Conservation (phyloP, 2,113 vertebrate species). For the Lathamus discolor region DNA sequence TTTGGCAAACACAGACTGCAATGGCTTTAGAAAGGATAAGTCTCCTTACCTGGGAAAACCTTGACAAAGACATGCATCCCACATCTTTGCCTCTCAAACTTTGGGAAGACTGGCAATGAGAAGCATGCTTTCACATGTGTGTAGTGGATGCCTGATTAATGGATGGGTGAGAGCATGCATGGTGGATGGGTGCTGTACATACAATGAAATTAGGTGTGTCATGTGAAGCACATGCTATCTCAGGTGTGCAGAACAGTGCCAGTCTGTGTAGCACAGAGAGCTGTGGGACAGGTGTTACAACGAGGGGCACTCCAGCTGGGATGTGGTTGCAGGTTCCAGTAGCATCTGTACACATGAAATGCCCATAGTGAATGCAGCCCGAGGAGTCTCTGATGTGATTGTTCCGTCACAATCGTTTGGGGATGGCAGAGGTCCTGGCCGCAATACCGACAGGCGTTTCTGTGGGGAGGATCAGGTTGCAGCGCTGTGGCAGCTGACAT, state of each 20-base stretch:
- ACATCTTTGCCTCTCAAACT: neutral
- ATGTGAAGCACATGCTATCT: neutral
- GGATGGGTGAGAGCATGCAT: neutral
- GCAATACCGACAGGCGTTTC: neutral
- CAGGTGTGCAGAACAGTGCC: neutral
- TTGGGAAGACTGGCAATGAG: fast-evolving
- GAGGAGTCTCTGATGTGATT: neutral
- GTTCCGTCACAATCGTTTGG: fast-evolving
- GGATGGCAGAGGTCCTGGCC: neutral
- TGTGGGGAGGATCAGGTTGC: neutral
- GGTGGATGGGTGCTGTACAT: neutral
- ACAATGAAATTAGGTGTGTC: neutral
- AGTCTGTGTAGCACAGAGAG: neutral
- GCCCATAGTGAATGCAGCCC: neutral
- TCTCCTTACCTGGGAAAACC: neutral
- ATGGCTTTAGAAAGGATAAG: neutral
- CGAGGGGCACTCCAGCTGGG: neutral
- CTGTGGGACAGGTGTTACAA: neutral
- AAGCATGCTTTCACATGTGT: neutral
- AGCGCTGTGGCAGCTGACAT: neutral
- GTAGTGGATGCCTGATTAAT: neutral
- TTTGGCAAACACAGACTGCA: neutral
- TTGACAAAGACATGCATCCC: neutral
- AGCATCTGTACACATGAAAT: neutral
- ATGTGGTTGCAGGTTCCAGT: neutral